Base-by-base conservation (phyloP, 35 echinoderm and acorn worm genomes). In the Ophioderma brevispina region DNA sequence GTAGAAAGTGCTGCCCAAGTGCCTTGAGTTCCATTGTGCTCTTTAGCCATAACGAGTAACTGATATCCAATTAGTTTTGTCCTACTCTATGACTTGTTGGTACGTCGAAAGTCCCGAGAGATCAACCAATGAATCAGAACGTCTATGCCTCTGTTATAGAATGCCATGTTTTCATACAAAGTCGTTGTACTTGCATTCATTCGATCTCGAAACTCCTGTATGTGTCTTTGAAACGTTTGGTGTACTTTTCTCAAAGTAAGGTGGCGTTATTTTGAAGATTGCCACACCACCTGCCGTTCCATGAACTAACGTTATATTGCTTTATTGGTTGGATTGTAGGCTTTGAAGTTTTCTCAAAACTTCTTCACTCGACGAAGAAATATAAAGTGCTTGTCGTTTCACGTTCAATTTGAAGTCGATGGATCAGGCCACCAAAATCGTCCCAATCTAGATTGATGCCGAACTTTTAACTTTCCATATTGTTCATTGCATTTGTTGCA, bases 1-100 rank as follows among this genome's bases (percentile, higher is more conserved):
- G 32, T 63, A 94, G 76, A 94, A 94, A 6, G 37, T 81, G 11
- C 88, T 77, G 28, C 93, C 93, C 2, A 94, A 55, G 93, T 84
- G 17, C 88, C 30, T 49, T 94, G 88, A 21, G 87, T 46, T 30
- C 93, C 93, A 1, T 50, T n/a, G 40, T 94, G 81, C 85, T 94
- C 92, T 75, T 94, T 94, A 4, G 87, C 92, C 38, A 94, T 38
- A 5, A 90, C 83, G 14, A 94, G n/a, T 36, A 94, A 40, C 59
- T 94, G 81, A 38, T 90, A 94, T 28, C 35, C 81, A 32, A 94
- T 81, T 8, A 94, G 78, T 37, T 78, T 55, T 6, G 32, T 14
- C 92, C 92, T 90, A 10, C 84, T 40, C 46, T 33, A 23, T 87
- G 87, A 31, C 39, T 80, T 0, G 38, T 37, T 31, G 88, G 2